Evolutionary conservation across 2,797 vertebrate genomes (phyloP).

Genomic region (Channallabes apus): DNA sequence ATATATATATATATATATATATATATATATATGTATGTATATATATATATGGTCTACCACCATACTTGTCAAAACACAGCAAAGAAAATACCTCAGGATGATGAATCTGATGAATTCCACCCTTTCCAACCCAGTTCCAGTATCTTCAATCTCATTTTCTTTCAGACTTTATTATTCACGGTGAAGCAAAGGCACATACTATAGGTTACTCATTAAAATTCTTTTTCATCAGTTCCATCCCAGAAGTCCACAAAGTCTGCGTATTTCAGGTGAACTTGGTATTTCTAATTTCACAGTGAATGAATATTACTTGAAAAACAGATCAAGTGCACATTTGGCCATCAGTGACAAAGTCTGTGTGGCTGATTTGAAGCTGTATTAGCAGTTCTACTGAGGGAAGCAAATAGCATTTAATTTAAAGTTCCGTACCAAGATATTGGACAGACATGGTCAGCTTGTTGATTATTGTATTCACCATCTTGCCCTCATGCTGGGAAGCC

Average conservation of each 20-base stretch:
- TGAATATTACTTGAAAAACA: too few relatives aligned
- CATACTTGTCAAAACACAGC: too few relatives aligned
- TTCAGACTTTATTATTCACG: neutral
- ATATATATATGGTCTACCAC: too few relatives aligned
- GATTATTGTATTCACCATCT: too few relatives aligned
- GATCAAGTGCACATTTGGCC: too few relatives aligned
- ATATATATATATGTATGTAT: too few relatives aligned
- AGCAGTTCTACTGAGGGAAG: neutral
- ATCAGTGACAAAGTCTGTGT: neutral
- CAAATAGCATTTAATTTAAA: neutral
- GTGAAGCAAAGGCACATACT: neutral
- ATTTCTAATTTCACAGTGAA: too few relatives aligned
- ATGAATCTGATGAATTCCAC: neutral
- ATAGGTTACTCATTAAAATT: neutral
- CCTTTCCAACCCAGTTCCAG: neutral
- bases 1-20: too few relatives aligned
- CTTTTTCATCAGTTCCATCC: neutral
- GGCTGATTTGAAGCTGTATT: neutral
- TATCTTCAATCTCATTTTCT: neutral
- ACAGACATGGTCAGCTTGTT: too few relatives aligned
- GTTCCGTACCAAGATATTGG: too few relatives aligned
- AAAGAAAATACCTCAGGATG: too few relatives aligned
- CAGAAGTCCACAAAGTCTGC: neutral
- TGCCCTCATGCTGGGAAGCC: too few relatives aligned
- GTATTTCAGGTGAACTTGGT: neutral